Conservation (phyloP, 2,888 invertebrate species). For the Tryphoninae sp. region DNA sequence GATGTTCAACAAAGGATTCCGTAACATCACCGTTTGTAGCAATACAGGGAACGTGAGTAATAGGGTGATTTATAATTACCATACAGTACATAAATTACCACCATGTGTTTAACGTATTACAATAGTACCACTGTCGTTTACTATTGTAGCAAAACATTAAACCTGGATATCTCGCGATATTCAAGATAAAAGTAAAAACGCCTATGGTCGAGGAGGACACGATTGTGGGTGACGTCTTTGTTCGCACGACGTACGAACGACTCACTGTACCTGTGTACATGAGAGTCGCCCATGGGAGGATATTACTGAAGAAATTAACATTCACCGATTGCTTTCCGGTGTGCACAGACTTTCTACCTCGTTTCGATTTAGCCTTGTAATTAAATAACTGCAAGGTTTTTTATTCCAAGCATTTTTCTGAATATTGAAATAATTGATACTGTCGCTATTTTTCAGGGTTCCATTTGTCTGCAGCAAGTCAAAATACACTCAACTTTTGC, state of each 20-base stretch:
- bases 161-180: conserved; percentile 86
- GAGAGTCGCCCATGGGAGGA: conserved; percentile 88
- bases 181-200: conserved; percentile 87
- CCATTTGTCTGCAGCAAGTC: conserved; percentile 89
- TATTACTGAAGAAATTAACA: conserved; percentile 84
- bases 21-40: conserved; percentile 78
- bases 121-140: conserved; percentile 25
- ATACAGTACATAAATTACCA: neutral
- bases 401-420: neutral
- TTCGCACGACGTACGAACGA: conserved; percentile 88
- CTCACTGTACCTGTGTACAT: conserved; percentile 88
- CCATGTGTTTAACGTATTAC: neutral
- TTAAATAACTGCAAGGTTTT: neutral
- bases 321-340: conserved; percentile 92
- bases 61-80: neutral
- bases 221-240: conserved; percentile 86
- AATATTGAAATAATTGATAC: neutral
- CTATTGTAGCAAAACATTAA: conserved; percentile 83
- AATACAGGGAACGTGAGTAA: conserved; percentile 77
- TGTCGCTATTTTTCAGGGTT: conserved; percentile 84
- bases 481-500: conserved; percentile 91
- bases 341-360: conserved; percentile 78
- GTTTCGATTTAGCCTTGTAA: neutral
- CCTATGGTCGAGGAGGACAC: conserved; percentile 87
- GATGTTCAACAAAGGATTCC: conserved; percentile 76